These are phyloP conservation scores for Lasioglossum morio DNA, from an alignment of 2,888 invertebrate genomes.

Conservation along the genomic window DNA sequence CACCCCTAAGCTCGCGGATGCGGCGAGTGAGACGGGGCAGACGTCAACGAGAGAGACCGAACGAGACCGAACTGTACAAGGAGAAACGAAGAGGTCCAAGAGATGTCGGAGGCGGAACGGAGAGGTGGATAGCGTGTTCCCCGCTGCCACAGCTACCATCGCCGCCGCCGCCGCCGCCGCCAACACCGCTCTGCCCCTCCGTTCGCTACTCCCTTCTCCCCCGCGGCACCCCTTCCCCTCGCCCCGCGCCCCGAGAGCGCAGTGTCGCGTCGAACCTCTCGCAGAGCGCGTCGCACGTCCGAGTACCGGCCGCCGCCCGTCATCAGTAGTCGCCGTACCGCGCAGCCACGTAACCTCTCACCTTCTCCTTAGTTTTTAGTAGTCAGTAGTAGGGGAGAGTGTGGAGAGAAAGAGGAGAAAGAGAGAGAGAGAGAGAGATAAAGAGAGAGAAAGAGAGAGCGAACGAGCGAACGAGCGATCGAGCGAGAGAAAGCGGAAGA, in stretches of 20 bases:
- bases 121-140: slow-evolving; percentile 14
- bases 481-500: slow-evolving; percentile 42
- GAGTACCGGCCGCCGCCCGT: slow-evolving; percentile 84
- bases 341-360: slow-evolving; percentile 83
- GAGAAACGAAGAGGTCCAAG: not conserved
- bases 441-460: slow-evolving; percentile 55
- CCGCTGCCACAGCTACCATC: slow-evolving; percentile 73
- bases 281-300: slow-evolving; percentile 84
- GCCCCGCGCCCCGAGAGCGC: slow-evolving; percentile 81
- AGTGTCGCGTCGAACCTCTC: slow-evolving; percentile 85
- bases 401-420: slow-evolving; percentile 62
- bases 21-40: slow-evolving; percentile 22
- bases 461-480: slow-evolving; percentile 25
- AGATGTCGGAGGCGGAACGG: not conserved
- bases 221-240: slow-evolving; percentile 74
- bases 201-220: slow-evolving; percentile 85
- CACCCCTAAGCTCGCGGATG: slow-evolving; percentile 52
- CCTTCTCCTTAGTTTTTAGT: slow-evolving; percentile 84
- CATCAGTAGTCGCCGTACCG: slow-evolving; percentile 84
- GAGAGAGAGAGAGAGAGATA: slow-evolving; percentile 50
- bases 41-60: not conserved
- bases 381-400: slow-evolving; percentile 82
- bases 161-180: slow-evolving; percentile 76
- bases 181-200: slow-evolving; percentile 84
- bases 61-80: not conserved